Base-by-base conservation (phyloP, 2,888 invertebrate genomes). In the Nomada goodeniana region DNA sequence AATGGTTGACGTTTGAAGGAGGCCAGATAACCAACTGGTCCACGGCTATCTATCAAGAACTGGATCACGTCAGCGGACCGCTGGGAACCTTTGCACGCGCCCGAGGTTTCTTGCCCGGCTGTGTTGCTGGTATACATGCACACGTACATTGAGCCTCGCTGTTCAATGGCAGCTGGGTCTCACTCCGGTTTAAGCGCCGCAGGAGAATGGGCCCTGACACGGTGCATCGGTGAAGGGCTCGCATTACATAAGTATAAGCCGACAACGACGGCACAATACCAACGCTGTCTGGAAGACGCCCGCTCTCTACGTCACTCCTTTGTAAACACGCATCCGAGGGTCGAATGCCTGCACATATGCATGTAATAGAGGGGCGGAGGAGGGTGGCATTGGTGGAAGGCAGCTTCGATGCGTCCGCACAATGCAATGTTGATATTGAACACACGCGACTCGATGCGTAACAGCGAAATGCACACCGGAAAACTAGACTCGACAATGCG, bases 221-320 rank as follows among this genome's bases (percentile, higher is more conserved):
- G 20, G 42, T 53, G 76, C 64, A 76, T 77, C 26, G 86, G 87
- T 57, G 83, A 71, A 73, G 84, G 87, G 88, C 88, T 91, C 87
- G 73, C 84, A 82, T 91, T 91, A 91, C 90, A 87, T 88, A 90
- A 89, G 87, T 90, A 86, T 86, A 88, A 90, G 85, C 89, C 88
- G 82, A 80, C 85, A 81, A 67, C 75, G 70, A 53, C 68, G 23
- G 82, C 80, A 91, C 89, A 90, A 91, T 91, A 86, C 86, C 86
- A 80, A 77, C 75, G 88, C 86, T 90, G 87, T 89, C 88, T 86
- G 74, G 80, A 86, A 86, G 87, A 86, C 82, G 84, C 80, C 83
- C 82, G 70, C 29, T 42, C 76, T 81, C 69, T 52, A 26, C 71
- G 72, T 52, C 80, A 55, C 82, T 79, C 75, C 77, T 82, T 84